Evolutionary conservation across 2,797 vertebrate species (phyloP), one percentile per base, ranked within the genome.

Genomic region (Pelobates cultripes): DNA sequence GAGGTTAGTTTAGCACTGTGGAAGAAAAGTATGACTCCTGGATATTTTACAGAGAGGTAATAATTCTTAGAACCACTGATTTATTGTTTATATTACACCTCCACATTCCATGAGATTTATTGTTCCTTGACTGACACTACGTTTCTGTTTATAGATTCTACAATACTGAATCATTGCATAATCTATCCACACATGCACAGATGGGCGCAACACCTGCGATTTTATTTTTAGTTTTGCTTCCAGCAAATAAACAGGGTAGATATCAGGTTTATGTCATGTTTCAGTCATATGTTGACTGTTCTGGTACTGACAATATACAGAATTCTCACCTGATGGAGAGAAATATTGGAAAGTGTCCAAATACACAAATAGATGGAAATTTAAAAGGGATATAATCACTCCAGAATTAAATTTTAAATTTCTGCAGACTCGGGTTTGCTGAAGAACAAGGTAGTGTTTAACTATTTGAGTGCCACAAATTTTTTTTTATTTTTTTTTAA

Each of bases 211-310:
- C 82, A 80, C 82, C 82, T 84, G 82, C 42, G 73, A 60, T 79
- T 79, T 70, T 83, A 79, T 83, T 75, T 82, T 79, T 75, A 79
- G 82, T 70, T 75, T 79, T 47, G 77, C 82, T 73, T 76, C 60
- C 28, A 72, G 77, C 57, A 67, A 79, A 75, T 76, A 67, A 60
- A 80, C 42, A 28, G 43, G 9, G 66, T 83, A 55, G 63, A 28
- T 57, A 70, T 84, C 28, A 40, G 70, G 13, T 77, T 72, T 82
- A 60, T 82, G 75, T 82, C 80, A 73, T 68, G 47, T 75, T 72
- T 84, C 64, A 41, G 15, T 76, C 73, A 79, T 79, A 75, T 79
- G 73, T 66, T 66, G 81, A 70, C 60, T 77, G 80, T 43, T 67
- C 41, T 68, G 73, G 73, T 70, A 57, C 57, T 80, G 77, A 76